phyloP scores from a whole-genome alignment of 2,113 vertebrate genomes.

The Syngnathoides biaculeatus region DNA sequence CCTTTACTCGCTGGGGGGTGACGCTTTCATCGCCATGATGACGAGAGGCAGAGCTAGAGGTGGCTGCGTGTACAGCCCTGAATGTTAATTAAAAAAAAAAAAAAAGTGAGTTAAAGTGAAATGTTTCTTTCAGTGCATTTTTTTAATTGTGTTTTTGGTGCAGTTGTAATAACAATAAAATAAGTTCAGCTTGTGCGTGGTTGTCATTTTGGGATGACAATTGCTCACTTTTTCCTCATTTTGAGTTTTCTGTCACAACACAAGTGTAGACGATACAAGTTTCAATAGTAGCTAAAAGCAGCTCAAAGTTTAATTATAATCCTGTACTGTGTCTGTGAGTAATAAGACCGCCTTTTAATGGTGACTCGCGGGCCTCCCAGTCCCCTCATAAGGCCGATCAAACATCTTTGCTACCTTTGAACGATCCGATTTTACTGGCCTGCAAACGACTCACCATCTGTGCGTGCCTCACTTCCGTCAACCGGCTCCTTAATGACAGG shows the following conservation, averaged over 20 bases:
- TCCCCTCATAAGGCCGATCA: conserved; percentile 58
- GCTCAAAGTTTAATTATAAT: conserved; percentile 21
- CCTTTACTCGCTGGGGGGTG: not conserved
- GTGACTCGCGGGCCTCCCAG: conserved; percentile 46
- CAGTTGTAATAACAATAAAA: no score
- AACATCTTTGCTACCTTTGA: conserved; percentile 62
- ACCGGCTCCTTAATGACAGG: conserved; percentile 64
- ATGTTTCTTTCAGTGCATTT: no score
- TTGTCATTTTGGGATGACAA: not conserved
- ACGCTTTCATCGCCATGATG: not conserved
- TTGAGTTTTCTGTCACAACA: not conserved
- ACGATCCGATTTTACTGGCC: conserved; percentile 64
- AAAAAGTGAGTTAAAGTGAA: not conserved
- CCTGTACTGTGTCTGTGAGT: conserved; percentile 24
- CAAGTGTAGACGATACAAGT: conserved; percentile 22
- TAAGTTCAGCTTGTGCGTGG: not conserved
- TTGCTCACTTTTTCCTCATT: conserved; percentile 6
- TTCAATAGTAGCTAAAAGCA: conserved; percentile 36
- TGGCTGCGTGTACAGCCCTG: no score
- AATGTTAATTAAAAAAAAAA: no score
- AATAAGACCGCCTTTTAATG: conserved; percentile 41
- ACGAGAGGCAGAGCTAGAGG: no score
- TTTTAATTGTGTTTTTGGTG: no score
- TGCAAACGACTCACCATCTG: conserved; percentile 49
- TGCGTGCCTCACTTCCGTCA: conserved; percentile 52